Conservation (phyloP, 1,140 invertebrate genomes). For the Calephelis virginiensis region DNA sequence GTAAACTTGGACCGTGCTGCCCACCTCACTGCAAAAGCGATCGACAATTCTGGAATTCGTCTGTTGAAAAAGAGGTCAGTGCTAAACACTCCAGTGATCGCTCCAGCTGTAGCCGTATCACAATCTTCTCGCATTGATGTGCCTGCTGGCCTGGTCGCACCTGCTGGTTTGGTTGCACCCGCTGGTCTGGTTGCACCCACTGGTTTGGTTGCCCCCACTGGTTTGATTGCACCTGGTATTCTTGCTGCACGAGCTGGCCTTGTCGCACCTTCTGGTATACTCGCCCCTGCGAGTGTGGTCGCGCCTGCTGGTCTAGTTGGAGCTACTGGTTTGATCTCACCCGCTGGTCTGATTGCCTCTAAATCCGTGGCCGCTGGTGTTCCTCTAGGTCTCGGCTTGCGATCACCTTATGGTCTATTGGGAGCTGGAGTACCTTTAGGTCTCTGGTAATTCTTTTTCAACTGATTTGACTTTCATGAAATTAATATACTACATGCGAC, state of each 20-base stretch:
- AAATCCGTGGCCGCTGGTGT: constrained; percentile 4
- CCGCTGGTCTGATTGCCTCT: too few species aligned
- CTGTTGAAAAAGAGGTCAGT: constrained; percentile 58
- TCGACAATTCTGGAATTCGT: constrained; percentile 49
- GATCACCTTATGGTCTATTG: constrained; percentile 25
- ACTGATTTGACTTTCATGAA: background rate
- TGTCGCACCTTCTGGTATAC: too few species aligned
- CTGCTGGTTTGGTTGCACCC: constrained; percentile 15
- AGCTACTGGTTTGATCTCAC: too few species aligned
- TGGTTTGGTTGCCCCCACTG: too few species aligned
- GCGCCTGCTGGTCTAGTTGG: too few species aligned
- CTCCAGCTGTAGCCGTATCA: constrained; percentile 32
- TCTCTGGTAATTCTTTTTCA: constrained; percentile 16
- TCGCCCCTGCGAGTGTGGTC: too few species aligned
- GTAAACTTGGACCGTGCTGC: constrained; percentile 74
- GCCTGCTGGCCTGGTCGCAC: constrained; percentile 28
- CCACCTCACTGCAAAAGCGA: constrained; percentile 59
- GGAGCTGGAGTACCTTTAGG: constrained; percentile 26
- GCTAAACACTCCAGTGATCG: constrained; percentile 31
- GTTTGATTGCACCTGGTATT: too few species aligned
- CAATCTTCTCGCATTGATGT: constrained; percentile 27
- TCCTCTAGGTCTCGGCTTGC: constrained; percentile 30
- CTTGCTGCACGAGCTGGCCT: too few species aligned
- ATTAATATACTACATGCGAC: constrained; percentile 32
- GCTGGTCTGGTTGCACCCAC: too few species aligned